Evolutionary conservation across 2,113 vertebrate genomes (phyloP).

Genomic region (Festucalex cinctus): DNA sequence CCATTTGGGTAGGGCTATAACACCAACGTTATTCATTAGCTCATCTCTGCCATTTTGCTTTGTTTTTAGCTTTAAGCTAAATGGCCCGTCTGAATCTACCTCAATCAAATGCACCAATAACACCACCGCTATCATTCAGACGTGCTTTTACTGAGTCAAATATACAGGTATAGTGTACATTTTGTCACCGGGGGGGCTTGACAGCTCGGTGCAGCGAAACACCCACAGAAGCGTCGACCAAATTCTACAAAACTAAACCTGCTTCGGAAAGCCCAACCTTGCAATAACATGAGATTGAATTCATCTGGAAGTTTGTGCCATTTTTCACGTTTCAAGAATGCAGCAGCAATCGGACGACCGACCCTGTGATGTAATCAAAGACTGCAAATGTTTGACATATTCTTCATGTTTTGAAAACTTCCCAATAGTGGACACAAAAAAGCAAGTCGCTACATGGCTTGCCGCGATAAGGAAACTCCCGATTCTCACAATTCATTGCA

Average conservation of each 20-base stretch:
- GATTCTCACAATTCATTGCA: slow-evolving; percentile 69
- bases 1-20: too few relatives aligned
- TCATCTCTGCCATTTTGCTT: too few relatives aligned
- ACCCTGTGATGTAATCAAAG: background rate
- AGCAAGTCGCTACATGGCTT: slow-evolving; percentile 29
- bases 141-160: too few relatives aligned
- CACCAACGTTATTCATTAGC: too few relatives aligned
- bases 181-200: too few relatives aligned
- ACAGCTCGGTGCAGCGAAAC: too few relatives aligned
- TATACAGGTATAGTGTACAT: too few relatives aligned
- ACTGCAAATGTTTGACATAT: background rate
- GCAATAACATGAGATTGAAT: background rate
- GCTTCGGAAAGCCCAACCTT: background rate
- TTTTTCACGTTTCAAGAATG: background rate
- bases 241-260: background rate
- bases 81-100: too few relatives aligned
- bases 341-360: background rate
- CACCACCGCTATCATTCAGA: too few relatives aligned
- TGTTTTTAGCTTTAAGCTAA: too few relatives aligned
- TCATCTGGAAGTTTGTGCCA: background rate
- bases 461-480: slow-evolving; percentile 55
- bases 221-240: too few relatives aligned
- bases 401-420: background rate
- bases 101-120: too few relatives aligned
- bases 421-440: slow-evolving; percentile 14